Conservation (phyloP, 2,888 invertebrate genomes). For the Eupeodes luniger region DNA sequence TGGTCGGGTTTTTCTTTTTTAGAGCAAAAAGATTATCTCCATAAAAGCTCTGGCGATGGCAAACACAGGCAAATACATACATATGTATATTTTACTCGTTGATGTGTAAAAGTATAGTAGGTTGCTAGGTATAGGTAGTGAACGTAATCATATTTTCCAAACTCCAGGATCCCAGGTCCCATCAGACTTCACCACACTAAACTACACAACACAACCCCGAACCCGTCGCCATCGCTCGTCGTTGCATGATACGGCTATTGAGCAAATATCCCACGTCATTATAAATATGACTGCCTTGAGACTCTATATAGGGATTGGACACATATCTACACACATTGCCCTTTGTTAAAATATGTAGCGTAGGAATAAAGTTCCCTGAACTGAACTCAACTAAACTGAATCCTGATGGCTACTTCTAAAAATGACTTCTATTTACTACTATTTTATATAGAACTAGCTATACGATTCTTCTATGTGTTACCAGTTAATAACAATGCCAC, state of each 20-base stretch:
- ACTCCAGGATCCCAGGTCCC: conserved; percentile 11
- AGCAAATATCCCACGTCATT: conserved; percentile 60
- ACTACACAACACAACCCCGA: conserved; percentile 44
- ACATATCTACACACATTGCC: conserved; percentile 7
- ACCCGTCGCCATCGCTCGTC: background rate
- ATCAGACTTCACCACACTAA: background rate
- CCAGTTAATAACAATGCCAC: conserved; percentile 68
- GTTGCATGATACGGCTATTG: conserved; percentile 58
- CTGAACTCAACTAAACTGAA: background rate
- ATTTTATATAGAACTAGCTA: background rate
- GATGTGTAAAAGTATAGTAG: no score
- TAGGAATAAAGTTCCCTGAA: conserved; percentile 14
- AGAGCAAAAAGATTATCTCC: conserved; percentile 46
- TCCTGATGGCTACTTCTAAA: conserved; percentile 58
- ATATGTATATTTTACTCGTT: background rate
- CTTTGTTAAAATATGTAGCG: background rate
- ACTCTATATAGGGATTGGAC: conserved; percentile 15
- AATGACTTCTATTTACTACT: conserved; percentile 55
- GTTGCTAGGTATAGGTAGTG: background rate
- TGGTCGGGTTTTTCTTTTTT: conserved; percentile 19
- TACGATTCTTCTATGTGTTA: conserved; percentile 21
- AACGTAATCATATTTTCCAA: background rate
- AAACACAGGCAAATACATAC: background rate
- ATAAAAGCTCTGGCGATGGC: background rate
- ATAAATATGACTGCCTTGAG: conserved; percentile 68